These are phyloP conservation scores for Patiria miniata DNA, from an alignment of 35 echinoderm and acorn worm genomes.

Conservation along the genomic window DNA sequence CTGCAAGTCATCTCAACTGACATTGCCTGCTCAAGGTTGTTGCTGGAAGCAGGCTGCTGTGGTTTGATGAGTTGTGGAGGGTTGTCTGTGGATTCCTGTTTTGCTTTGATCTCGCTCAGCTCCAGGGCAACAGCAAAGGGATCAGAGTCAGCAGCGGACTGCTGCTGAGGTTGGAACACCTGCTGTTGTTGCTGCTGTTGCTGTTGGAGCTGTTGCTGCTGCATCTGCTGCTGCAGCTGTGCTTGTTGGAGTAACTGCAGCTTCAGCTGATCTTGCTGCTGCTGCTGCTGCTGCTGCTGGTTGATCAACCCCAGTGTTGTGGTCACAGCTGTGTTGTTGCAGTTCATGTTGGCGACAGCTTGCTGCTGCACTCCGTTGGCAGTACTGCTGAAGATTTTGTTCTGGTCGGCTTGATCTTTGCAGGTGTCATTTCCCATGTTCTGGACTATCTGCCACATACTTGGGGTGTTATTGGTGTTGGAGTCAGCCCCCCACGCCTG, in stretches of 20 bases:
- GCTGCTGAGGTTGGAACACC: not conserved
- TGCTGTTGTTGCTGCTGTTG: not conserved
- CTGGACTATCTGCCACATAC: constrained; percentile 11
- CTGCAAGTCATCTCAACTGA: not conserved
- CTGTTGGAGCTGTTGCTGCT: constrained; percentile 5
- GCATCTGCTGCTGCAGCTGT: constrained; percentile 36
- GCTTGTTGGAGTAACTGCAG: constrained; percentile 5
- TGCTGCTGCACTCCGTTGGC: not conserved
- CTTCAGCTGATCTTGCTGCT: not conserved
- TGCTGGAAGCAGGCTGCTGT: not conserved
- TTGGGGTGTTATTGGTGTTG: not conserved
- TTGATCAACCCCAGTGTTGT: not conserved
- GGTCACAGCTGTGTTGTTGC: constrained; percentile 1
- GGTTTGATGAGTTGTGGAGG: not conserved
- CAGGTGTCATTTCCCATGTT: not conserved
- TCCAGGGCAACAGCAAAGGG: constrained; percentile 10
- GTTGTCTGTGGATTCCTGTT: not conserved
- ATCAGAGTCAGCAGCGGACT: not conserved
- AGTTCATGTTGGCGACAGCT: not conserved
- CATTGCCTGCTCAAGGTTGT: not conserved
- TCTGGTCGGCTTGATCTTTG: not conserved
- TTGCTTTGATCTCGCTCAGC: constrained; percentile 1
- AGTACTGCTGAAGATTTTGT: not conserved
- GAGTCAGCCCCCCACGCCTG: constrained; percentile 18
- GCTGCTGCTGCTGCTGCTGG: not conserved